Evolutionary conservation across 1,140 invertebrate genomes (phyloP).

Genomic region (Prorops nasuta): DNA sequence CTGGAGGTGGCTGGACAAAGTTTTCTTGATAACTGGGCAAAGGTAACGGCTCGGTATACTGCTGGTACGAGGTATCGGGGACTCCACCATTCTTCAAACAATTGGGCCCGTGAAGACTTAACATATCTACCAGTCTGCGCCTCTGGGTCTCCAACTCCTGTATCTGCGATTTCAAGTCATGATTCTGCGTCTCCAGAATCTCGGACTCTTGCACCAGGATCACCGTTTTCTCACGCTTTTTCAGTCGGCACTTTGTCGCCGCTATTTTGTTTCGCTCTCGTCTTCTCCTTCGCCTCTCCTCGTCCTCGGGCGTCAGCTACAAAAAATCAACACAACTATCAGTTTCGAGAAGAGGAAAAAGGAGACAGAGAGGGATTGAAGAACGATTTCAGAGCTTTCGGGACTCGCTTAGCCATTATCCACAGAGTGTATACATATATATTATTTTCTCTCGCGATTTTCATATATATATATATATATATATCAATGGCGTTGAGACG

Average conservation of each 20-base stretch:
- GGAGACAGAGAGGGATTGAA: no score
- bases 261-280: conserved; percentile 93
- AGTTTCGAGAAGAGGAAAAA: no score
- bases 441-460: no score
- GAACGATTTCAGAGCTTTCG: no score
- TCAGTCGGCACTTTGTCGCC: conserved; percentile 91
- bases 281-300: conserved; percentile 77
- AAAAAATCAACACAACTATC: no score
- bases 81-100: conserved; percentile 64
- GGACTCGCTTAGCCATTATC: no score
- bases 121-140: conserved; percentile 71
- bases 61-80: conserved; percentile 39
- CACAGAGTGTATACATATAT: no score
- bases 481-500: no score
- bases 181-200: conserved; percentile 81
- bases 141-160: conserved; percentile 74
- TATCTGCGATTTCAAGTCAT: conserved; percentile 79
- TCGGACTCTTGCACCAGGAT: conserved; percentile 86
- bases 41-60: conserved; percentile 41
- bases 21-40: conserved; percentile 51
- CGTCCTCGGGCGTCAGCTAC: conserved; percentile 87
- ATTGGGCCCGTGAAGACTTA: conserved; percentile 68
- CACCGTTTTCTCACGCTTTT: conserved; percentile 86
- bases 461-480: no score
- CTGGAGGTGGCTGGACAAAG: conserved; percentile 37